Base-by-base conservation (phyloP, 2,888 invertebrate genomes). In the Ellobium chinense region DNA sequence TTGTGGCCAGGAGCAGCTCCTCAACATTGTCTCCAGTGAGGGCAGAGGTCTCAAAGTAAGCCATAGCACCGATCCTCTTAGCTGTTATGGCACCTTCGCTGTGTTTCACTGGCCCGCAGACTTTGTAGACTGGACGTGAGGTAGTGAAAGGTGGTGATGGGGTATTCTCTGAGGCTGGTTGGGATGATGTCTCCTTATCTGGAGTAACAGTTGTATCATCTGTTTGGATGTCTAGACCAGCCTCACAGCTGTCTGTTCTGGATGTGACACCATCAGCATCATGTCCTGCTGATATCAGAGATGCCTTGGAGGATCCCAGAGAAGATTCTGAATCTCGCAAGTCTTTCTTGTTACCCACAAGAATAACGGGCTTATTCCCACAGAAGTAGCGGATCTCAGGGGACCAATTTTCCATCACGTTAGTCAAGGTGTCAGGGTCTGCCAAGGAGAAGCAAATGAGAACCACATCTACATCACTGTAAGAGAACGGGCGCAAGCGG, bases 311-410 rank as follows among this genome's bases (percentile, higher is more conserved):
- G 31, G 65, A 21, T 21, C 58, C 46, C 9, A 36, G 18, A n/a
- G 72, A 34, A 34, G 58, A 58, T 37, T 54, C 70, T 14, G 31
- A n/a, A 27, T 80, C 75, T n/a, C 83, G 34, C 56, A 84, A 34
- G 75, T 84, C 84, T 36, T 74, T 76, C 70, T 84, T 84, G 46
- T 78, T 84, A 56, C 84, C 84, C 2, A 82, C 84, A n/a, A 84
- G 68, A 37, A 84, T 60, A 1, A 83, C 37, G 12, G 84, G 83
- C 18, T 74, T 78, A 29, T 80, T 70, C 14, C 80, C 80, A 54
- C 82, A 84, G 77, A 79, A 83, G 46, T 82, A 65, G n/a, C 83
- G 73, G 39, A 84, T 63, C 56, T 84, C 84, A 9, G 84, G 84
- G 1, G 80, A 54, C 84, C 84, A 84, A 74, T 80, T 83, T 27